Base-by-base conservation (phyloP, 2,113 vertebrate genomes). In the Oplegnathus fasciatus region DNA sequence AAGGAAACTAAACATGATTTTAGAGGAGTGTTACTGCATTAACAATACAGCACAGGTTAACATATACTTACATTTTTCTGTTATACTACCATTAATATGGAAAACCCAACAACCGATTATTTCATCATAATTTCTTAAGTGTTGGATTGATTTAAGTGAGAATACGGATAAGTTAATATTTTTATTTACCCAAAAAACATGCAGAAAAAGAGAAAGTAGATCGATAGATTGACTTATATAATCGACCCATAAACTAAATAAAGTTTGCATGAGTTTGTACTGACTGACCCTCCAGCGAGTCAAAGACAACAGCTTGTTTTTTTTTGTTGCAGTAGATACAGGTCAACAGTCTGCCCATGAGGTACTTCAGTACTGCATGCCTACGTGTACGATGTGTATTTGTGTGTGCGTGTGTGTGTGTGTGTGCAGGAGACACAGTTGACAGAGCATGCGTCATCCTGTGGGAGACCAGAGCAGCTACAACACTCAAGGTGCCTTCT, bases 401-500 rank as follows among this genome's bases (percentile, higher is more conserved):
- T 67, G 37, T 22, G 74, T 67, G 57, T 20, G 67, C 34, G 74
- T n/a, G 17, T 14, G 52, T 52, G 72, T 28, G 67, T 70, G 80
- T 30, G 75, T 61, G 80, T 30, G 15, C 3, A 24, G 68, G 50
- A 71, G 83, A 78, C 37, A 84, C 64, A 80, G 46, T 54, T 42
- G 64, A 87, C 74, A 74, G 72, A 86, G 42, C 82, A 66, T 83
- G 80, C 74, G 80, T 77, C 52, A 65, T 88, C 89, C 85, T 75
- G 4, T 52, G 82, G 75, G 84, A 89, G 71, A 80, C 79, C 70
- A 75, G 46, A 88, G 64, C 58, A 75, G 82, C 87, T 75, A 55
- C 64, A 87, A 60, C 62, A 68, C 72, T 88, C 86, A 91, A 89
- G 90, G 93, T 92, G 88, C 88, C 88, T 89, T 57, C 87, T 83